Evolutionary conservation across 1,140 invertebrate species (phyloP).

Genomic region (Dinoponera quadriceps): DNA sequence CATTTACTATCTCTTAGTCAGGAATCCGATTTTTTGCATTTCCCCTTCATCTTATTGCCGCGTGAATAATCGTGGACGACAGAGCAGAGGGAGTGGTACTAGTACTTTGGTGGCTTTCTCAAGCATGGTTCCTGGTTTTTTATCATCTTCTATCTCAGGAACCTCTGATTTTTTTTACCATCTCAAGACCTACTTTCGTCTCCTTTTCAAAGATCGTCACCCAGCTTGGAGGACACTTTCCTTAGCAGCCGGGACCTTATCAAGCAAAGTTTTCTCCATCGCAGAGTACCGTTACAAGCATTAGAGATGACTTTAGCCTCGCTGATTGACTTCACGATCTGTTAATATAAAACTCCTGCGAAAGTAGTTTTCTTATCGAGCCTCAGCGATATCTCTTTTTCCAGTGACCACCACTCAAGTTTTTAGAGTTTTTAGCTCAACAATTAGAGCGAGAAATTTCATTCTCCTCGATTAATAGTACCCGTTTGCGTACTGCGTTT

Average conservation of each 20-base stretch:
- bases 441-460: too few relatives aligned
- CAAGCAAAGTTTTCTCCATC: neutral
- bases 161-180: slow-evolving; percentile 61
- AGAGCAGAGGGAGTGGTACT: slow-evolving; percentile 64
- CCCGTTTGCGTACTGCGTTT: neutral
- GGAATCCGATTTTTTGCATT: slow-evolving; percentile 66
- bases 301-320: neutral
- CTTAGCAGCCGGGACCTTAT: slow-evolving; percentile 66
- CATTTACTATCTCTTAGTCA: neutral
- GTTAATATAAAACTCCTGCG: too few relatives aligned
- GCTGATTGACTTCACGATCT: too few relatives aligned
- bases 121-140: slow-evolving; percentile 73
- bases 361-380: too few relatives aligned
- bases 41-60: slow-evolving; percentile 64
- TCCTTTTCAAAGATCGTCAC: slow-evolving; percentile 61
- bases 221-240: slow-evolving; percentile 67
- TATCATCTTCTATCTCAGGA: slow-evolving; percentile 7
- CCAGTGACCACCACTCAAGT: too few relatives aligned
- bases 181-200: slow-evolving; percentile 53
- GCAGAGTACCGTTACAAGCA: neutral
- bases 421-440: neutral
- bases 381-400: too few relatives aligned
- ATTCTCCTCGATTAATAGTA: too few relatives aligned
- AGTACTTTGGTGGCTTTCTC: slow-evolving; percentile 61
- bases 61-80: slow-evolving; percentile 62